Evolutionary conservation across 2,113 vertebrate genomes (phyloP).

Genomic region (Neopipo cinnamomea): DNA sequence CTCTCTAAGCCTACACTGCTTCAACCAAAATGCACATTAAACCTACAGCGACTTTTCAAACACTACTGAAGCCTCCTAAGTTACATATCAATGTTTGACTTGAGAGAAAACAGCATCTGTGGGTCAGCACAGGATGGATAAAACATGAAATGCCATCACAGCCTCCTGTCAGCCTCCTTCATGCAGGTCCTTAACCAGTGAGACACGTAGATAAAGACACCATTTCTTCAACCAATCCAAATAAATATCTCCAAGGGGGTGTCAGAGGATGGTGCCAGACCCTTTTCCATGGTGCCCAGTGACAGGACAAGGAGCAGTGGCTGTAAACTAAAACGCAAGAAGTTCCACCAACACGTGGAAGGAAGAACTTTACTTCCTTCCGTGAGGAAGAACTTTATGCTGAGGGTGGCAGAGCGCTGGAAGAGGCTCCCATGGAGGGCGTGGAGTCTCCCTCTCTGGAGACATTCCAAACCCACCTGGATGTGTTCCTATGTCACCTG

Average conservation of each 20-base stretch:
- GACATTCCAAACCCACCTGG: background rate
- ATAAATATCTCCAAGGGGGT: background rate
- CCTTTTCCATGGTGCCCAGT: background rate
- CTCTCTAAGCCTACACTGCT: background rate
- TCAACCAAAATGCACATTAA: background rate
- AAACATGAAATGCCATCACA: background rate
- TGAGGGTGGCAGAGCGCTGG: background rate
- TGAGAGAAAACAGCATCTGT: background rate
- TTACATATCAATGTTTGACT: background rate
- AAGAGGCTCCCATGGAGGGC: background rate
- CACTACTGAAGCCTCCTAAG: background rate
- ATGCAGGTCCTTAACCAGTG: background rate
- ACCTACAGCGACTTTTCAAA: background rate
- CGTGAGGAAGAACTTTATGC: rapidly evolving
- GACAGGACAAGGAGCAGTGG: background rate
- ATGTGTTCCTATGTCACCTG: rapidly evolving
- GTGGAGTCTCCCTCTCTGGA: background rate
- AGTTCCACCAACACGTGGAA: rapidly evolving
- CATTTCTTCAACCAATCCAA: background rate
- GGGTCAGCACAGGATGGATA: background rate
- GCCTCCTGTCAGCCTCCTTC: background rate
- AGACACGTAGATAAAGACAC: background rate
- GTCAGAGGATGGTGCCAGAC: background rate
- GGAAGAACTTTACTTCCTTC: too few relatives aligned
- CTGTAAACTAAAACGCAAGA: rapidly evolving